phyloP scores from a whole-genome alignment of 2,888 invertebrate species.

The Trachelus troglodyta region DNA sequence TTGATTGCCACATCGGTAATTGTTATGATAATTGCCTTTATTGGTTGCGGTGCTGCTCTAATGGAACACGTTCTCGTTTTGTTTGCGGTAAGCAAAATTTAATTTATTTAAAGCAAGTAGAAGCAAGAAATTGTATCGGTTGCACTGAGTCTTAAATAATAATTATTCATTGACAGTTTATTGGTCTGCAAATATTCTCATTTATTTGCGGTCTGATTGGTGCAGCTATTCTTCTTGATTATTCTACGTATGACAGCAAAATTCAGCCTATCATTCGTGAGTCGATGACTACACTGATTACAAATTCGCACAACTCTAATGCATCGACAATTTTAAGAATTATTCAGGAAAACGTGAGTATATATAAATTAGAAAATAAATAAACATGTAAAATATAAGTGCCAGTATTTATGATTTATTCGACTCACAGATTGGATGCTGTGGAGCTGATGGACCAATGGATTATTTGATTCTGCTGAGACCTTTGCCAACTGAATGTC shows the following conservation, averaged over 20 bases:
- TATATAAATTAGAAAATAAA: background rate
- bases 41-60: constrained; percentile 86
- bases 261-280: constrained; percentile 82
- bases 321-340: constrained; percentile 77
- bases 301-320: constrained; percentile 79
- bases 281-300: constrained; percentile 79
- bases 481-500: constrained; percentile 84
- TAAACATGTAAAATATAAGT: background rate
- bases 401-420: constrained; percentile 15
- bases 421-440: constrained; percentile 81
- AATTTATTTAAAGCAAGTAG: background rate
- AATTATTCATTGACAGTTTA: constrained; percentile 71
- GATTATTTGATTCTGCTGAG: constrained; percentile 83
- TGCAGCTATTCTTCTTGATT: constrained; percentile 80
- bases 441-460: constrained; percentile 87
- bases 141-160: constrained; percentile 7
- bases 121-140: background rate
- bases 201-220: constrained; percentile 81
- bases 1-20: constrained; percentile 78
- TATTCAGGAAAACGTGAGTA: constrained; percentile 86
- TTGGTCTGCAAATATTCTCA: constrained; percentile 77
- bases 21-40: constrained; percentile 81
- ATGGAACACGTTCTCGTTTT: constrained; percentile 80
- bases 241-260: constrained; percentile 83
- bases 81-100: constrained; percentile 73